Base-by-base conservation (phyloP, 2,888 invertebrate species). In the Oegoconia quadripuncta region DNA sequence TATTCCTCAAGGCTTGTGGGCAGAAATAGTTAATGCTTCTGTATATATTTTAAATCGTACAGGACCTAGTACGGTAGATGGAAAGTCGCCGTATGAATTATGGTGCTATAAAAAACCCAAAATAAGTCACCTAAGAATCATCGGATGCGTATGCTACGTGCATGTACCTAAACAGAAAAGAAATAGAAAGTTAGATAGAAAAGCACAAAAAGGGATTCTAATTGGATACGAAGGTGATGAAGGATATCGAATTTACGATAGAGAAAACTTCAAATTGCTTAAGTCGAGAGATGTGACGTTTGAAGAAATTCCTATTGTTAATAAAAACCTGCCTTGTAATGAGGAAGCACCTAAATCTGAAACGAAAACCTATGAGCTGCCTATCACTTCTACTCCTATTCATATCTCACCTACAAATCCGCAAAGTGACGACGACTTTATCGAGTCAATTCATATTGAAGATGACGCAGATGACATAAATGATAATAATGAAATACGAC, bases 21-120 rank as follows among this genome's bases (percentile, higher is more conserved):
- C 31, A n/a, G 31, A 31, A 11, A 20, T 32, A 12, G 16, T 18
- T 0, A 27, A 35, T 2, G 31, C 34, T 9, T 26, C 34, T 8
- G 34, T 22, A 5, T 38, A 38, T 5, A 31, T 42, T 2, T 8
- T 42, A 16, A 42, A 38, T n/a, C 16, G 37, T 6, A 39, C 39
- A 8, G 34, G 39, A 2, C 39, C 41, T 4, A 20, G 17, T 2
- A 14, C 15, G 8, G 8, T 18, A 12, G 8, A 28, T 11, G 36
- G 27, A 12, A 37, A 41, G 36, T 28, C 33, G 5, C 41, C 41
- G 8, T 33, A 34, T 25, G 41, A 41, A 18, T 6, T 33, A 11
- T 41, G 41, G 37, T 15, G n/a, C n/a, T 9, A 8, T 3, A 41
- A 32, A 13, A 41, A 36, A 16, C 40, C 36, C 1, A 26, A 15